Conservation (phyloP, 2,888 invertebrate genomes). For the Chironomus tentans region DNA sequence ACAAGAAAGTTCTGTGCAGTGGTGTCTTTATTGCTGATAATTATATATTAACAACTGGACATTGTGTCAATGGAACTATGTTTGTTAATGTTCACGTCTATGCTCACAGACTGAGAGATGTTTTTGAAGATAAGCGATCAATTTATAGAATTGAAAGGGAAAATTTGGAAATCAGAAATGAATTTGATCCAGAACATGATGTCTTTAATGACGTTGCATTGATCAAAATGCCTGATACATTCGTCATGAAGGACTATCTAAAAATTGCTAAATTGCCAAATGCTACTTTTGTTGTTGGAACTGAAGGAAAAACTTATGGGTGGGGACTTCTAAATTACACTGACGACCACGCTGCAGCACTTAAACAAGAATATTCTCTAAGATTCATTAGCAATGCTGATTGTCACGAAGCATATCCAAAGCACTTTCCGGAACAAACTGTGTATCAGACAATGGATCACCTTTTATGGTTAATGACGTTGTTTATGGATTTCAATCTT, state of each 20-base stretch:
- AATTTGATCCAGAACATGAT: not conserved
- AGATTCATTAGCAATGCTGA: not conserved
- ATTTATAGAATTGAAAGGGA: not conserved
- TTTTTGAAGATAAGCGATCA: not conserved
- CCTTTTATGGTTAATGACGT: not conserved
- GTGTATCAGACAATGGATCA: slow-evolving; percentile 10
- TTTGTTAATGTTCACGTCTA: slow-evolving; percentile 16
- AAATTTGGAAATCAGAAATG: not conserved
- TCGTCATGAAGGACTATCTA: not conserved
- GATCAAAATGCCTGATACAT: not conserved
- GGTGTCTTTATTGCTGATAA: not conserved
- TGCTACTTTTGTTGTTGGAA: not conserved
- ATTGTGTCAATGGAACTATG: not conserved
- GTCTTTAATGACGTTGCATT: slow-evolving; percentile 4
- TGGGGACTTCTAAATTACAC: slow-evolving; percentile 7
- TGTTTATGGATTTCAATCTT: slow-evolving; percentile 4
- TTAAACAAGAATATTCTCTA: not conserved
- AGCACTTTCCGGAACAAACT: not conserved
- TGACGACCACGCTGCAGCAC: slow-evolving; percentile 1
- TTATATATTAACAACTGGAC: not conserved
- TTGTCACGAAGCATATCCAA: not conserved
- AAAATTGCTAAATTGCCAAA: not conserved
- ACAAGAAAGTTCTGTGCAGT: not conserved
- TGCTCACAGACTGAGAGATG: not conserved
- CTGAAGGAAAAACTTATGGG: not conserved